Evolutionary conservation across 2,113 vertebrate species (phyloP).

Genomic region (Ptilorrhoa leucosticta): DNA sequence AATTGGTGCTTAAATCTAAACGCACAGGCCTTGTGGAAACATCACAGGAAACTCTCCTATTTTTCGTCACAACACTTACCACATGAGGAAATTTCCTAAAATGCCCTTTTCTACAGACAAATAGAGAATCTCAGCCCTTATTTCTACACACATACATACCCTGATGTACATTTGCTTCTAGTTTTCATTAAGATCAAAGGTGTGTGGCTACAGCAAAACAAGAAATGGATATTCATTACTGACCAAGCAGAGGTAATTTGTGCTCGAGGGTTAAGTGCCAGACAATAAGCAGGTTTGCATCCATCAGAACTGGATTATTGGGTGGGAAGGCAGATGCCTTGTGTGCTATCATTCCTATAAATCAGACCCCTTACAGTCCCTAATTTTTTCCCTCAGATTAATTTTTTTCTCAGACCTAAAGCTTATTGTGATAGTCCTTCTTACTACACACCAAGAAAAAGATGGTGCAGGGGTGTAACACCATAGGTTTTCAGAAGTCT

Average conservation of each 20-base stretch:
- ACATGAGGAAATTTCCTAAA: not conserved
- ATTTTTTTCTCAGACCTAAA: not conserved
- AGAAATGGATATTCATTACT: not conserved
- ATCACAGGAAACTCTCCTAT: not conserved
- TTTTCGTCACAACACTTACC: not conserved
- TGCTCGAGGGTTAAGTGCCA: not conserved
- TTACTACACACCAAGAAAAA: not conserved
- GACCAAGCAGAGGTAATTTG: not conserved
- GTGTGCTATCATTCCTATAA: not conserved
- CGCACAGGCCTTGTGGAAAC: not conserved
- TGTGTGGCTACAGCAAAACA: not conserved
- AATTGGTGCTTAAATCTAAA: not conserved
- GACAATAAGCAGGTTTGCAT: not conserved
- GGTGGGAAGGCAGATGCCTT: not conserved
- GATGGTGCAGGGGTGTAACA: not conserved
- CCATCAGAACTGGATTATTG: not conserved
- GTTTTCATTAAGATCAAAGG: not conserved
- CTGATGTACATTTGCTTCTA: not conserved
- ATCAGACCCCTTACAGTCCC: not conserved
- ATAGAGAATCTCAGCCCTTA: not conserved
- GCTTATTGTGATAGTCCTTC: not conserved
- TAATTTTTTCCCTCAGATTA: not conserved
- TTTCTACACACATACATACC: not conserved
- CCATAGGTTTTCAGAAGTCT: not conserved
- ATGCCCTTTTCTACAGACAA: not conserved